phyloP scores from a whole-genome alignment of 2,797 vertebrate species.

The Aeoliscus strigatus region DNA sequence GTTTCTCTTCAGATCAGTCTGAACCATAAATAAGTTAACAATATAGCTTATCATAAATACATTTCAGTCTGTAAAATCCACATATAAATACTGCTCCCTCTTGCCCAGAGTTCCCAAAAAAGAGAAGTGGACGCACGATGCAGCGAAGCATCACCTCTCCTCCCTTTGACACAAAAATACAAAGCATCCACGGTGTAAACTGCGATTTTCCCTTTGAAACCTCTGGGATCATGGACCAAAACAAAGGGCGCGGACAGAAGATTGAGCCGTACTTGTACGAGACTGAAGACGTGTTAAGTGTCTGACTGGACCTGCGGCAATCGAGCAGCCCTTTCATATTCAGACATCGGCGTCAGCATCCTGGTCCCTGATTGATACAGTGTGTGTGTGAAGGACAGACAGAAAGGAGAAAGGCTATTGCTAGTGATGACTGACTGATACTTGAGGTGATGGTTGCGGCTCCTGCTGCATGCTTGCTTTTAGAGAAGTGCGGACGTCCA shows the following conservation, averaged over 20 bases:
- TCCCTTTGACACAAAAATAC: constrained; percentile 37
- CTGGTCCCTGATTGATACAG: constrained; percentile 57
- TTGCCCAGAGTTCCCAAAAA: constrained; percentile 32
- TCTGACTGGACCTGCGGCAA: constrained; percentile 43
- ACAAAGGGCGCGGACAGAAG: constrained; percentile 25
- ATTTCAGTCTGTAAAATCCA: constrained; percentile 65
- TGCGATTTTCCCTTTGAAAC: constrained; percentile 52
- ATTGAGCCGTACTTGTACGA: constrained; percentile 9
- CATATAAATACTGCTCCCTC: constrained; percentile 63
- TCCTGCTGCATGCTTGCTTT: constrained; percentile 60
- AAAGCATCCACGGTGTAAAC: constrained; percentile 49
- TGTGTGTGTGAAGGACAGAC: constrained; percentile 29
- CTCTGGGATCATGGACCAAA: constrained; percentile 27
- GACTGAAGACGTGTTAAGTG: constrained; percentile 11
- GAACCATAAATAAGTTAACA: constrained; percentile 68
- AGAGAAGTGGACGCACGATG: constrained; percentile 29
- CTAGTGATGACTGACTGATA: constrained; percentile 57
- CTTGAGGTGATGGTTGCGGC: constrained; percentile 49
- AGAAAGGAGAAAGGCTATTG: constrained; percentile 58
- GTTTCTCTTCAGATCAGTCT: constrained; percentile 38
- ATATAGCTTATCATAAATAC: constrained; percentile 69
- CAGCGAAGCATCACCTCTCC: constrained; percentile 16
- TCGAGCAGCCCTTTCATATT: constrained; percentile 57
- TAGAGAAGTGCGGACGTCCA: constrained; percentile 50
- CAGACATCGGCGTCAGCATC: constrained; percentile 35